Evolutionary conservation across 2,888 invertebrate genomes (phyloP).

Genomic region (Lasioglossum morio): DNA sequence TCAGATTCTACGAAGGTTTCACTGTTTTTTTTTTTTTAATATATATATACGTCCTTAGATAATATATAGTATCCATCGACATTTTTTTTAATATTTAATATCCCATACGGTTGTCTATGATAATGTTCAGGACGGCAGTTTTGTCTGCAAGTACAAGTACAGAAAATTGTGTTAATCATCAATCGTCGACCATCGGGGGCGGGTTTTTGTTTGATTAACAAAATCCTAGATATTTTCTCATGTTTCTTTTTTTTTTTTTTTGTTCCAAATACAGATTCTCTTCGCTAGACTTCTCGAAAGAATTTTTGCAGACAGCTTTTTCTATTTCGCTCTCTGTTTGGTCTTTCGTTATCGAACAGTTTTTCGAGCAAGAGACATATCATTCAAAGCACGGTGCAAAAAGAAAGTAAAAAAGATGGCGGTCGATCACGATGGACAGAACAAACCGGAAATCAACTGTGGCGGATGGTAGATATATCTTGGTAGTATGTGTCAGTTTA

Average conservation of each 20-base stretch:
- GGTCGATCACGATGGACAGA: neutral
- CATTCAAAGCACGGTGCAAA: slow-evolving; percentile 64
- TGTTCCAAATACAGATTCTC: neutral
- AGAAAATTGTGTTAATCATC: slow-evolving; percentile 65
- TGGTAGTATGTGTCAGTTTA: neutral
- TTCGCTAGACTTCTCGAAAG: neutral
- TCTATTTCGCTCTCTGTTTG: neutral
- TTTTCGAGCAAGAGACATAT: neutral
- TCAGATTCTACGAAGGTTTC: slow-evolving; percentile 6
- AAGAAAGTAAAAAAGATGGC: slow-evolving; percentile 37
- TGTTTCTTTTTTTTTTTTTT: neutral
- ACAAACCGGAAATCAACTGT: neutral
- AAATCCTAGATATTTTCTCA: neutral
- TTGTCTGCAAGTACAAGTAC: slow-evolving; percentile 78
- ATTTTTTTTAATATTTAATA: slow-evolving; percentile 73
- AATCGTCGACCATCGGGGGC: slow-evolving; percentile 24
- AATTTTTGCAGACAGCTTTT: neutral
- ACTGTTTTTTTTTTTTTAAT: slow-evolving; percentile 17
- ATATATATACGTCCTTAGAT: slow-evolving; percentile 47
- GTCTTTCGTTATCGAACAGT: neutral
- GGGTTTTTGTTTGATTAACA: neutral
- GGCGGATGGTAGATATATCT: neutral
- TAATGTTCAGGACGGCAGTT: slow-evolving; percentile 81
- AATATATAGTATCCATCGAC: slow-evolving; percentile 50
- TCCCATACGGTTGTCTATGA: slow-evolving; percentile 81